Percentiles rank a stretch among this genome's conserved stretches.
Evolutionary conservation across 1,140 invertebrate species (phyloP).

Genomic region (Dendrolimus punctatus): DNA sequence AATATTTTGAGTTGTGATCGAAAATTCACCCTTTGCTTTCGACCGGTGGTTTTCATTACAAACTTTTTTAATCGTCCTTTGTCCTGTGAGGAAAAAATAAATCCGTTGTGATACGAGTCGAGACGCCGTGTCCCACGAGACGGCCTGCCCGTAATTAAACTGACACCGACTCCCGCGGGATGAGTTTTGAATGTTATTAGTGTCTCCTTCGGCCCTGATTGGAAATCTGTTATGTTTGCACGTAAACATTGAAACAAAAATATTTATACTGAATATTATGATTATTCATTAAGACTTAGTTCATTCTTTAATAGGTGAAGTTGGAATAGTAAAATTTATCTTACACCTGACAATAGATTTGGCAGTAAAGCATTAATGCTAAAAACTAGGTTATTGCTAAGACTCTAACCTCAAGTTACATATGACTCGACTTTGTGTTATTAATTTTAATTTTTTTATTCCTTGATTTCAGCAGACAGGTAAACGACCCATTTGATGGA

Average conservation of each 20-base stretch:
- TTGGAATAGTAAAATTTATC: too few relatives aligned
- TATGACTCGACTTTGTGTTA: too few relatives aligned
- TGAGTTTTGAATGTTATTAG: slow-evolving; percentile 71
- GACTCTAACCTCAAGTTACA: too few relatives aligned
- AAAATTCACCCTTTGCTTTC: slow-evolving; percentile 52
- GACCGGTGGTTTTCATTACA: slow-evolving; percentile 57
- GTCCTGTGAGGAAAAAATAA: slow-evolving; percentile 59
- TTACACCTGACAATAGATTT: too few relatives aligned
- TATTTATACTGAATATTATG: slow-evolving; percentile 1
- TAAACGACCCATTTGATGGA: too few relatives aligned
- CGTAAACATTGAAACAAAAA: slow-evolving; percentile 13
- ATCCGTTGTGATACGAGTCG: slow-evolving; percentile 51
- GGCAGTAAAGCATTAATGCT: too few relatives aligned
- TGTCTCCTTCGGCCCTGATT: slow-evolving; percentile 66
- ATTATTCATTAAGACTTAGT: neutral
- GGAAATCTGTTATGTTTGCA: slow-evolving; percentile 39
- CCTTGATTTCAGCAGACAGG: too few relatives aligned
- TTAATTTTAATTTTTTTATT: too few relatives aligned
- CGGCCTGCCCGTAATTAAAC: slow-evolving; percentile 58
- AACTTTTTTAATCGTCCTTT: slow-evolving; percentile 71
- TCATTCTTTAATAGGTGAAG: too few relatives aligned
- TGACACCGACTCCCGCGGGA: slow-evolving; percentile 57
- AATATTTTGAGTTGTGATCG: slow-evolving; percentile 12
- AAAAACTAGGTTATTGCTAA: too few relatives aligned
- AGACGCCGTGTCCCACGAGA: slow-evolving; percentile 36